Evolutionary conservation across 35 echinoderm and acorn worm species (phyloP).

Genomic region (Anneissia japonica): DNA sequence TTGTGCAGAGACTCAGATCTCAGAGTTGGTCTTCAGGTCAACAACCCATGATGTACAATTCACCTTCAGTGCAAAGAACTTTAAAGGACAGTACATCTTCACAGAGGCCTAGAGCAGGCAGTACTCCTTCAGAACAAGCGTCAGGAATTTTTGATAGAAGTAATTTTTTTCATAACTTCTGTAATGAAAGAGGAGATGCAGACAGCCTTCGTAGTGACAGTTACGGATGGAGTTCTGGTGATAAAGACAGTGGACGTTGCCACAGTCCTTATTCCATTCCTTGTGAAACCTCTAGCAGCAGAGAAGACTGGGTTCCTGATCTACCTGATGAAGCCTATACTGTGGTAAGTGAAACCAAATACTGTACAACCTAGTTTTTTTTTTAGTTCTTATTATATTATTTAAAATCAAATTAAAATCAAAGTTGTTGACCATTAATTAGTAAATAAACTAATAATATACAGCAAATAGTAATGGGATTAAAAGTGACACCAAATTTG

Average conservation of each 20-base stretch:
- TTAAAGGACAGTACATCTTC: not conserved
- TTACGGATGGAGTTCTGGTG: not conserved
- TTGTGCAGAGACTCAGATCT: not conserved
- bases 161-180: too few species aligned
- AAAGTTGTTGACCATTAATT: too few species aligned
- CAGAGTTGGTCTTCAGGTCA: not conserved
- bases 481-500: too few species aligned
- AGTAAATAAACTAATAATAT: too few species aligned
- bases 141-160: not conserved
- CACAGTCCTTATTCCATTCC: not conserved
- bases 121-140: not conserved
- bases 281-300: not conserved
- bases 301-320: not conserved
- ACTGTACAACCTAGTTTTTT: too few species aligned
- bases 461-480: too few species aligned
- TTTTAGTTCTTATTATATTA: too few species aligned
- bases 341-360: not conserved
- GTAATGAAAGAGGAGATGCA: not conserved
- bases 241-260: not conserved
- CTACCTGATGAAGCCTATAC: not conserved
- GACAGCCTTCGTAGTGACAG: not conserved
- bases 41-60: not conserved
- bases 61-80: not conserved
- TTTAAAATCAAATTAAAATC: too few species aligned
- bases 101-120: not conserved